These are phyloP conservation scores for Disparrhopalites patrizii DNA, from an alignment of 2,888 invertebrate genomes.

Conservation along the genomic window DNA sequence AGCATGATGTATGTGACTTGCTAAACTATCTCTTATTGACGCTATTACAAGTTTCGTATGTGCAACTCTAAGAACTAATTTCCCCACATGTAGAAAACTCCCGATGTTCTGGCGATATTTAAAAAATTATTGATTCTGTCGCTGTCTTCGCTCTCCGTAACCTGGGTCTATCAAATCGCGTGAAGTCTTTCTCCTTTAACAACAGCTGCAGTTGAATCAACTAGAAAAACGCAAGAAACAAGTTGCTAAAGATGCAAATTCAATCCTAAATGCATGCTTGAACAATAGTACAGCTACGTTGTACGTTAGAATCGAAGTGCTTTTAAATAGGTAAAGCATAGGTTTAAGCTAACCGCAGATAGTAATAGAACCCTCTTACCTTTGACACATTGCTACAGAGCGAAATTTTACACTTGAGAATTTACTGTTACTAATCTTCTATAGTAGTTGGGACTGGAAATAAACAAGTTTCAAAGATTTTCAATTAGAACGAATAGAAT, in stretches of 20 bases:
- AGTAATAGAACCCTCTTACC: conserved; percentile 16
- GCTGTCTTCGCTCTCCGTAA: not conserved
- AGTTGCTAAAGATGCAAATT: too few relatives aligned
- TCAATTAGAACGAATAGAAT: not conserved
- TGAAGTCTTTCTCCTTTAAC: not conserved
- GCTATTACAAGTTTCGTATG: conserved; percentile 14
- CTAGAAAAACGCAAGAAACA: too few relatives aligned
- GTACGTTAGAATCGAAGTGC: too few relatives aligned
- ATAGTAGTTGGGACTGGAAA: conserved; percentile 47
- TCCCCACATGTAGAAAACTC: not conserved
- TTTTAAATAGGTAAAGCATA: too few relatives aligned
- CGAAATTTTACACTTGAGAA: conserved; percentile 44
- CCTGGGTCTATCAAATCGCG: not conserved
- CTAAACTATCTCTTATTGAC: conserved; percentile 8
- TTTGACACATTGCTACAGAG: conserved; percentile 21
- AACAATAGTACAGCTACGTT: too few relatives aligned
- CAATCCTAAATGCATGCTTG: too few relatives aligned
- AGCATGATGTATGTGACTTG: not conserved
- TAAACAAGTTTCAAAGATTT: conserved; percentile 1
- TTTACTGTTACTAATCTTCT: conserved; percentile 48
- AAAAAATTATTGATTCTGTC: not conserved
- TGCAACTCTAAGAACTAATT: conserved; percentile 14
- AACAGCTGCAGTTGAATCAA: not conserved
- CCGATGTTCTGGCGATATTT: not conserved
- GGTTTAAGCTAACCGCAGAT: conserved; percentile 6